Evolutionary conservation across 2,797 vertebrate genomes (phyloP).

Genomic region (Yasuhikotakia modesta): DNA sequence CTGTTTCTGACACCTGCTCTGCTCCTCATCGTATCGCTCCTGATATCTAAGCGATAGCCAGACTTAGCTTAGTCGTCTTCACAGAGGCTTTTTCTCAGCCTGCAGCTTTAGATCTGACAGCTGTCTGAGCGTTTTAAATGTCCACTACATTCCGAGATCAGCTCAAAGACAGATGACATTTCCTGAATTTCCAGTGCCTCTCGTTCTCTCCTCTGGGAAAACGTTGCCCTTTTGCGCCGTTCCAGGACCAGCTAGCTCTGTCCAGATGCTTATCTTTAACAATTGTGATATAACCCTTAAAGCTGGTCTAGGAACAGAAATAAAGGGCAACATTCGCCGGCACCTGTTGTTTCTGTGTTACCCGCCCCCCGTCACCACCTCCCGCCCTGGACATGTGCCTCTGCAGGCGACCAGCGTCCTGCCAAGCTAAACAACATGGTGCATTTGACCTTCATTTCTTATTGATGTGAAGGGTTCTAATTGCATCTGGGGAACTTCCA

Average conservation of each 20-base stretch:
- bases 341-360: conserved; percentile 56
- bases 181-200: conserved; percentile 50
- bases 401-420: conserved; percentile 60
- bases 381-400: conserved; percentile 22
- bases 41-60: conserved; percentile 52
- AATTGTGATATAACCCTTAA: conserved; percentile 29
- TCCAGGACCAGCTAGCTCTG: conserved; percentile 7
- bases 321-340: conserved; percentile 51
- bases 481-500: conserved; percentile 72
- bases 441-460: conserved; percentile 83
- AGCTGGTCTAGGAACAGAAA: conserved; percentile 28
- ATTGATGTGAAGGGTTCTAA: conserved; percentile 77
- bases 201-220: conserved; percentile 35
- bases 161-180: conserved; percentile 76
- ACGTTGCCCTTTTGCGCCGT: conserved; percentile 20
- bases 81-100: conserved; percentile 66
- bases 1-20: conserved; percentile 27
- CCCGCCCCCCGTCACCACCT: too few relatives aligned
- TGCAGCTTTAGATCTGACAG: conserved; percentile 72
- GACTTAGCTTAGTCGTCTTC: conserved; percentile 54
- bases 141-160: conserved; percentile 66
- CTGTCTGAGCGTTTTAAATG: conserved; percentile 73
- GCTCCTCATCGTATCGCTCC: conserved; percentile 18
- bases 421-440: conserved; percentile 73
- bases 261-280: conserved; percentile 20